Base-by-base conservation (phyloP, 2,888 invertebrate genomes). In the Athrips mouffetella region DNA sequence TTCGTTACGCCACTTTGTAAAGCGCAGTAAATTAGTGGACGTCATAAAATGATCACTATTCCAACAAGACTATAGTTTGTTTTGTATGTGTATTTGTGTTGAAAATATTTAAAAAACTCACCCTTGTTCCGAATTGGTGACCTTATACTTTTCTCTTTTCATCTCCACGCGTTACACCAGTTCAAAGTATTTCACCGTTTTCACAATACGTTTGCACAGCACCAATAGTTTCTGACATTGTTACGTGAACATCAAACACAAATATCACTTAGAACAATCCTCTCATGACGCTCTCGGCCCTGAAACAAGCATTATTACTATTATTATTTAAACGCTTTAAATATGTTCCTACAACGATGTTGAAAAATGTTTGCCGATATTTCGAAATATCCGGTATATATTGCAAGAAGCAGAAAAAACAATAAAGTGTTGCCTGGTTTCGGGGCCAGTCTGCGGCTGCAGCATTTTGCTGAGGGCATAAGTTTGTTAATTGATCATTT, bases 81-180 rank as follows among this genome's bases (percentile, higher is more conserved):
- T n/a, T n/a, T n/a, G n/a, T n/a, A n/a, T n/a, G n/a, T n/a, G n/a
- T n/a, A n/a, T n/a, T n/a, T n/a, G n/a, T n/a, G n/a, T n/a, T n/a
- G 5, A 18, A 20, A 37, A 13, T 8, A 10, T 3, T 4, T 25
- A 15, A n/a, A n/a, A 31, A 15, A 70, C 83, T 80, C 59, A 86
- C 86, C 81, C 64, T 66, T 76, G 62, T 76, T 73, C 67, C 64
- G 66, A 71, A 62, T 63, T 63, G 58, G 62, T 66, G 63, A 63
- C 69, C 83, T 85, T 87, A 67, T 86, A 86, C 79, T 88, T 88
- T 87, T 86, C 87, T 77, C 85, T 88, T 87, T 87, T 86, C 87
- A 87, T 88, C 76, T 85, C 87, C 80, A 79, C 76, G 73, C 60
- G 65, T 70, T 72, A 69, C n/a, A n/a, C n/a, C n/a, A n/a, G n/a